These are phyloP conservation scores for Theristus sp. DNA, from an alignment of 2,888 invertebrate species.

Conservation along the genomic window DNA sequence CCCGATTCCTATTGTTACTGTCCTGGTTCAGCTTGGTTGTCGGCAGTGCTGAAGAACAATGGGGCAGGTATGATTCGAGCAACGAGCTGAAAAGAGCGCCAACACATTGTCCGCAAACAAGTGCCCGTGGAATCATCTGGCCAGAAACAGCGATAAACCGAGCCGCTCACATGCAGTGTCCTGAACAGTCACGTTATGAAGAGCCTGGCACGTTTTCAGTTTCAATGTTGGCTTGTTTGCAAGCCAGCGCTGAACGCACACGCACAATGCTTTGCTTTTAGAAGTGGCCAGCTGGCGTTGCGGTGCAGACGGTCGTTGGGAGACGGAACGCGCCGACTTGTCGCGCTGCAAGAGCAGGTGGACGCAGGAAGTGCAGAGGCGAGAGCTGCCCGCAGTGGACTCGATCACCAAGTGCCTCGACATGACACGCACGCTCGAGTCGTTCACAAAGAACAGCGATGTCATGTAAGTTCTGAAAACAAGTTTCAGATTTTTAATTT, in stretches of 20 bases:
- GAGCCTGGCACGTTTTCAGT: too few species aligned
- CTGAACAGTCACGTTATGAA: neutral
- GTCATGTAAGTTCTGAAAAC: neutral
- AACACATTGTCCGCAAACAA: constrained; percentile 45
- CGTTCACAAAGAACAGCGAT: neutral
- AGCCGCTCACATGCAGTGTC: neutral
- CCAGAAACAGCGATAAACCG: neutral
- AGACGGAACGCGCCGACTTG: neutral
- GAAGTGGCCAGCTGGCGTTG: neutral
- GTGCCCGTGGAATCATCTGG: constrained; percentile 61
- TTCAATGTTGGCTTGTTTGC: too few species aligned
- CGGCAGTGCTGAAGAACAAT: neutral
- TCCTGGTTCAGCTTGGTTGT: too few species aligned
- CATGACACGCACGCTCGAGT: neutral
- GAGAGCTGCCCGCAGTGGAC: neutral
- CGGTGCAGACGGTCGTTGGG: neutral
- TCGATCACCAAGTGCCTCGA: too few species aligned
- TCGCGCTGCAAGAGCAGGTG: neutral
- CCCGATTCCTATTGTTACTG: too few species aligned
- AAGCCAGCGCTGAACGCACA: too few species aligned
- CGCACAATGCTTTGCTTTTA: too few species aligned
- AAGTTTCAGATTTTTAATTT: too few species aligned
- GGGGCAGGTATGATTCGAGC: neutral
- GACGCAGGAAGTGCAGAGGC: neutral
- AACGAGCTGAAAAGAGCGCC: neutral